phyloP scores from a whole-genome alignment of 2,888 invertebrate genomes.

The Ferrisia virgata region DNA sequence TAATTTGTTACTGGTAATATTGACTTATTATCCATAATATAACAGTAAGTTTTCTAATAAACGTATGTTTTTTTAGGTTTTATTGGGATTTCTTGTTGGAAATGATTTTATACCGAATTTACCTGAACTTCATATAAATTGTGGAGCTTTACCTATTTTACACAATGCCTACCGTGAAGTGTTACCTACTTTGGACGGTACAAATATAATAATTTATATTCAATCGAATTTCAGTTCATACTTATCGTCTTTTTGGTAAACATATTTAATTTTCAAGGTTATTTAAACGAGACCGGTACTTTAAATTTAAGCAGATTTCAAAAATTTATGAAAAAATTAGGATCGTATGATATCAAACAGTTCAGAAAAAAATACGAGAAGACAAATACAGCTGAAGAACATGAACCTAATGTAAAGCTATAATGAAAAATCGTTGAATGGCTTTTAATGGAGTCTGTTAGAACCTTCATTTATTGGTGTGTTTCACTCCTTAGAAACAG shows the following conservation, averaged over 20 bases:
- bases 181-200: slow-evolving; percentile 82
- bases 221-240: background rate
- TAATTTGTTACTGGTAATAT: slow-evolving; percentile 51
- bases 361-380: slow-evolving; percentile 77
- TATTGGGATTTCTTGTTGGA: slow-evolving; percentile 95
- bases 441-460: background rate
- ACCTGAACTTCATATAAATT: slow-evolving; percentile 89
- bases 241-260: background rate
- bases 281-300: slow-evolving; percentile 86
- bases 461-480: slow-evolving; percentile 61
- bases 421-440: background rate
- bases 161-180: slow-evolving; percentile 85
- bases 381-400: slow-evolving; percentile 57
- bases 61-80: slow-evolving; percentile 56
- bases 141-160: slow-evolving; percentile 81
- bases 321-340: slow-evolving; percentile 72
- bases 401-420: slow-evolving; percentile 52
- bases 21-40: background rate
- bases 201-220: too few species aligned
- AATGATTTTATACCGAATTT: slow-evolving; percentile 97
- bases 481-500: slow-evolving; percentile 67
- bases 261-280: slow-evolving; percentile 62
- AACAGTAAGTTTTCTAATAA: background rate
- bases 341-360: slow-evolving; percentile 69
- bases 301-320: slow-evolving; percentile 82